Conservation (phyloP, 2,888 invertebrate species). For the Xestia sexstrigata region DNA sequence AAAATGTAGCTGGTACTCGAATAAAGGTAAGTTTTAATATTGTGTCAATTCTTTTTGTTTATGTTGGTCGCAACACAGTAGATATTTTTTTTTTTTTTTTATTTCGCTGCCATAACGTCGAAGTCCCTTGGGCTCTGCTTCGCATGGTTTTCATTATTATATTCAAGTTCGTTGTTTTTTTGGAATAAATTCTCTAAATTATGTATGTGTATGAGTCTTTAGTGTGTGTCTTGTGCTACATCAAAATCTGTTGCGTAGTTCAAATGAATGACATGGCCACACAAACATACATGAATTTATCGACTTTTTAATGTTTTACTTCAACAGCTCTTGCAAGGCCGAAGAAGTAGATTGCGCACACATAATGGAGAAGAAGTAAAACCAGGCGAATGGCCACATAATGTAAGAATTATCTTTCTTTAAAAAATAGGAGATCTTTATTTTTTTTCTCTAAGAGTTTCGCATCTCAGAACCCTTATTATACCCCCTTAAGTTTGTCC, state of each 20-base stretch:
- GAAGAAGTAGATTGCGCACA: conserved; percentile 3
- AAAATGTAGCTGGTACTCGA: conserved; percentile 15
- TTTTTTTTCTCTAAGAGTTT: background rate
- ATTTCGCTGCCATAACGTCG: background rate
- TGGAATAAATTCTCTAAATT: background rate
- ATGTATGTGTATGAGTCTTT: too few species aligned
- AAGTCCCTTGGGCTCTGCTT: background rate
- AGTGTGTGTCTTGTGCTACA: background rate
- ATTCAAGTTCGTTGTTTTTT: background rate
- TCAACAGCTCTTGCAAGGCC: conserved; percentile 31
- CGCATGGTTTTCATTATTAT: background rate
- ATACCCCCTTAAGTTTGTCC: too few species aligned
- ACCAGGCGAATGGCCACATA: conserved; percentile 71
- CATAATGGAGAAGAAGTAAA: conserved; percentile 34
- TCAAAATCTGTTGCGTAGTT: background rate
- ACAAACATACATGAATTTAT: background rate
- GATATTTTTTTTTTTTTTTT: too few species aligned
- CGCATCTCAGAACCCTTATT: too few species aligned
- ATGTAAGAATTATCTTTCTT: conserved; percentile 62
- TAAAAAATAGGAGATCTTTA: background rate
- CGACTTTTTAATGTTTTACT: background rate
- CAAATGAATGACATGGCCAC: background rate
- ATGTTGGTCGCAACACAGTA: background rate
- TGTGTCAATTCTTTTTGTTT: background rate
- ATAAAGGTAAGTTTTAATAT: conserved; percentile 11